Evolutionary conservation across 1,140 invertebrate genomes (phyloP), one percentile per base, ranked within the genome.

Genomic region (Nasonia vitripennis): DNA sequence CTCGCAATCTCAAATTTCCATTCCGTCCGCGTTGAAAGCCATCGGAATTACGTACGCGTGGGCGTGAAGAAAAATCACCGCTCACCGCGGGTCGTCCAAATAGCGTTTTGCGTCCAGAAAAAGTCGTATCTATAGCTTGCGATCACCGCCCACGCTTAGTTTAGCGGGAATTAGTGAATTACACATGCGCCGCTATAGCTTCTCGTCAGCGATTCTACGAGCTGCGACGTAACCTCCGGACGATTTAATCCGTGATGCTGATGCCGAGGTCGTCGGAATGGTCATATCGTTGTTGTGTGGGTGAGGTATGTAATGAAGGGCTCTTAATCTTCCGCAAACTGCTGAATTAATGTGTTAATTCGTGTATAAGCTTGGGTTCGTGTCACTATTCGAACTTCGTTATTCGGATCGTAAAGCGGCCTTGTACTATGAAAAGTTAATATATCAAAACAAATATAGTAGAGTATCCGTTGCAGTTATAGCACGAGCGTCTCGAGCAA

Each of bases 241-340:
- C 68, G 68, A 71, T 71, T 71, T 71, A 71, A 71, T 71, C 68
- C 55, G 55, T n/a, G 17, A 62, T 62, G 55, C 55, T 62, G 55
- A 62, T n/a, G 55, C 27, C 68, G 68, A 34, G 68, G 31, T 31
- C 68, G 68, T n/a, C 17, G 51, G 14, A 55, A 55, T 55, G 17
- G 51, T 55, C 51, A 17, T 55, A 2, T 51, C 17, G 51, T 20
- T 55, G 17, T 55, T 20, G 55, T 17, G 55, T 20, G 55, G 17
- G 55, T 7, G 17, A 7, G 55, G 55, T n/a, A 20, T 62, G 6
- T n/a, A 62, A 62, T 17, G 55, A 62, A 62, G 55, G 55, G 55
- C 41, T 1, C 55, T 62, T 37, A 20, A n/a, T 62, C 20, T 55
- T 20, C 51, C 17, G 55, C 17, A 62, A 62, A 62, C 55, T 62